These are phyloP conservation scores for Pluvialis apricaria DNA, from an alignment of 2,113 vertebrate genomes.

Conservation along the genomic window DNA sequence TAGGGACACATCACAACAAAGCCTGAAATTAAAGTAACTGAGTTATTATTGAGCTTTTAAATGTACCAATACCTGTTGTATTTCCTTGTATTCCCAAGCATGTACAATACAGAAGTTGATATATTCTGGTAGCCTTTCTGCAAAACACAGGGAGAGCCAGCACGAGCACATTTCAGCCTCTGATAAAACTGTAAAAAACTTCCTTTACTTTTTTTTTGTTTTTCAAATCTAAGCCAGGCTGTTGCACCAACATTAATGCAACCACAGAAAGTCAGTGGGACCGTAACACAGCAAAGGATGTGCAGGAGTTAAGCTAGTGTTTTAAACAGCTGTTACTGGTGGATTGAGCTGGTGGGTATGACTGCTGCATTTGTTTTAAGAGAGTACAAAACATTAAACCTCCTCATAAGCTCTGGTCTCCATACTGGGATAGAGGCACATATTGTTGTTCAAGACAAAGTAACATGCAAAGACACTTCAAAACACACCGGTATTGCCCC, in stretches of 20 bases:
- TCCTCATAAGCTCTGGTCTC: not conserved
- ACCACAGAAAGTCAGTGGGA: not conserved
- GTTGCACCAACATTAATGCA: not conserved
- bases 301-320: not conserved
- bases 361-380: not conserved
- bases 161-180: not conserved
- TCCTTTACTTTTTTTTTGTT: not conserved
- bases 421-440: not conserved
- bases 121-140: not conserved
- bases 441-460: not conserved
- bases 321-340: not conserved
- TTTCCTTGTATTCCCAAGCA: not conserved
- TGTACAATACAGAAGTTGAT: not conserved
- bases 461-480: not conserved
- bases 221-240: not conserved
- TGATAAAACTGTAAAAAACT: not conserved
- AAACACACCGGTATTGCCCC: not conserved
- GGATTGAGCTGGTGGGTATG: not conserved
- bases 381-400: not conserved
- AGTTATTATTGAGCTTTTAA: not conserved
- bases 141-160: not conserved
- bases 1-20: not conserved
- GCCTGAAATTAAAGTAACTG: not conserved
- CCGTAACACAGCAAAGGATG: not conserved
- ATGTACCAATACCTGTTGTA: not conserved